These are phyloP conservation scores for Hapalemur alaotrensis DNA, from an alignment of 2,797 vertebrate species.

Conservation along the genomic window DNA sequence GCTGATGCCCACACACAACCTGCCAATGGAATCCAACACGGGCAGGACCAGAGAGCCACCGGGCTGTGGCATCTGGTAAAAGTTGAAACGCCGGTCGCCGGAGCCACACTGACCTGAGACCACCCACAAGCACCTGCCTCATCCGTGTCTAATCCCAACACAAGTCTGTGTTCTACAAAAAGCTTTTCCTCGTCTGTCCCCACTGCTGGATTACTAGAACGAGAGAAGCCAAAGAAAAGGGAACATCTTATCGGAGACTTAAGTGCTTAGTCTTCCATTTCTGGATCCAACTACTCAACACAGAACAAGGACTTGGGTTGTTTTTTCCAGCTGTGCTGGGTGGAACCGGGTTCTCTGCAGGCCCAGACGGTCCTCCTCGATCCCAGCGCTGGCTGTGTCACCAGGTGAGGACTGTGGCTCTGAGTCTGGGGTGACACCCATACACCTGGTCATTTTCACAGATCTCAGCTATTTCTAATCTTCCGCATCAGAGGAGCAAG, in stretches of 20 bases:
- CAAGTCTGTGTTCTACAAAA: neutral
- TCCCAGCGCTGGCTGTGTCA: neutral
- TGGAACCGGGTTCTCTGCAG: neutral
- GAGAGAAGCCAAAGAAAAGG: neutral
- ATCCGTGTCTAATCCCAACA: neutral
- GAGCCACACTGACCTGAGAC: neutral
- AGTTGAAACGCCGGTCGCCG: neutral
- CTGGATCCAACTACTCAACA: neutral
- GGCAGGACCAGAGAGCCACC: accelerated
- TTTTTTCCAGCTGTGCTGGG: accelerated
- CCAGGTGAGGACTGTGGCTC: neutral
- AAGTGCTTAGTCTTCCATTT: accelerated
- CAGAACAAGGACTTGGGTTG: too few relatives aligned
- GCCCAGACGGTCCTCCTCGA: accelerated
- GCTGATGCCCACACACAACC: accelerated
- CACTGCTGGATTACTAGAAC: too few relatives aligned
- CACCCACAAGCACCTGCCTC: neutral
- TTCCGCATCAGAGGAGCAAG: neutral
- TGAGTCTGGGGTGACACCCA: accelerated
- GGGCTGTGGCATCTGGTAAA: accelerated
- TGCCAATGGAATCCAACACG: neutral
- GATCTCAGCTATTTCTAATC: neutral
- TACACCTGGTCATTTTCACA: neutral
- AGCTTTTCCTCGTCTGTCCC: neutral
- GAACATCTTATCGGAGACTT: accelerated